Percentiles rank a stretch among this genome's conserved stretches.
Evolutionary conservation across 2,113 vertebrate species (phyloP).

Genomic region (Pitta sordida): DNA sequence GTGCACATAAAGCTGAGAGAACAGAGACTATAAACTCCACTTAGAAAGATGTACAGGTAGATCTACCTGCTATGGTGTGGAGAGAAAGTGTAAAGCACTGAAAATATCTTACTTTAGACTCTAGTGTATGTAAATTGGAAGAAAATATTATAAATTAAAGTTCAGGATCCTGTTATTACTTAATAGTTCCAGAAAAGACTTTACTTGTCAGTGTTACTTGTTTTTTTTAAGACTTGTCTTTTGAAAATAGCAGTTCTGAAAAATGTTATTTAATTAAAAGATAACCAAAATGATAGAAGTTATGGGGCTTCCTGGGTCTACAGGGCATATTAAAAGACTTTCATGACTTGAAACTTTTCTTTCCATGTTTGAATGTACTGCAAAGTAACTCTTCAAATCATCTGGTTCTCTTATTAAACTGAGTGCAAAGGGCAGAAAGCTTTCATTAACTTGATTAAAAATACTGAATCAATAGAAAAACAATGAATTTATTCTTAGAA

Average conservation of each 20-base stretch:
- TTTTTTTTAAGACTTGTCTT: background rate
- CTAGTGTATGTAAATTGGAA: background rate
- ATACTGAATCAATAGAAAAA: background rate
- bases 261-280: background rate
- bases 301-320: background rate
- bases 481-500: background rate
- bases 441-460: slow-evolving; percentile 50
- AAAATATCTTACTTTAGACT: background rate
- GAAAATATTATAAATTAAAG: background rate
- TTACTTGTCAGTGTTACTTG: background rate
- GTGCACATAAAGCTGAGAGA: background rate
- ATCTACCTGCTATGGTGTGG: background rate
- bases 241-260: background rate
- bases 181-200: background rate
- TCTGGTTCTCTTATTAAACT: background rate
- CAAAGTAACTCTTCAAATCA: background rate
- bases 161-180: background rate
- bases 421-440: slow-evolving; percentile 21
- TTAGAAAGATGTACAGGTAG: background rate
- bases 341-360: background rate
- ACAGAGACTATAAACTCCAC: background rate
- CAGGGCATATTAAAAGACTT: background rate
- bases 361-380: background rate
- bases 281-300: background rate
- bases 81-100: background rate